These are phyloP conservation scores for Phyllotreta cruciferae DNA, from an alignment of 2,888 invertebrate genomes.

Conservation along the genomic window DNA sequence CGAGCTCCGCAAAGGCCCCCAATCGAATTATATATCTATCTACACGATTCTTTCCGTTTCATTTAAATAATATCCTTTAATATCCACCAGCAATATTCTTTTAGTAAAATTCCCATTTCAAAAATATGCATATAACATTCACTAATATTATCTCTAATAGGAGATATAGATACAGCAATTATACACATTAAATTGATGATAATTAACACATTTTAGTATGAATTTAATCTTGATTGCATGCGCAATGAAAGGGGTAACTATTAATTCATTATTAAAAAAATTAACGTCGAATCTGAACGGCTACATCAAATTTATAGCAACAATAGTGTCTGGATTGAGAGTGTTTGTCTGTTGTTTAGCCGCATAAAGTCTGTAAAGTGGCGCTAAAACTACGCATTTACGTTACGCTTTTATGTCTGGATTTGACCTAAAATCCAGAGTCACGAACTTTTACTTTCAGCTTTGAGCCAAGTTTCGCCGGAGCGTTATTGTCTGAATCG, in stretches of 20 bases:
- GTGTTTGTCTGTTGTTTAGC: conserved; percentile 23
- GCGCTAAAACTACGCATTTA: conserved; percentile 46
- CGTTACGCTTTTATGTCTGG: conserved; percentile 49
- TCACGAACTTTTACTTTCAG: conserved; percentile 51
- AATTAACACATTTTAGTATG: too few species aligned
- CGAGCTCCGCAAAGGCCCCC: conserved; percentile 14
- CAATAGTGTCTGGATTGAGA: conserved; percentile 32
- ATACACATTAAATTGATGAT: too few species aligned
- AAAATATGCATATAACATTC: too few species aligned
- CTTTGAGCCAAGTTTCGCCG: conserved; percentile 47
- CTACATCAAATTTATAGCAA: conserved; percentile 29
- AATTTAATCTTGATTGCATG: too few species aligned
- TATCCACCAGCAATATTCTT: too few species aligned
- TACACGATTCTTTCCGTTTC: conserved; percentile 6
- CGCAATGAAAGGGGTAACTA: too few species aligned
- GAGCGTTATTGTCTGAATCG: conserved; percentile 34
- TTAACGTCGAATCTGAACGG: not conserved
- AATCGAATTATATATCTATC: conserved; percentile 19
- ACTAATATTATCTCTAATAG: too few species aligned
- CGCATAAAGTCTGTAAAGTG: conserved; percentile 35
- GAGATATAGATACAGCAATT: too few species aligned
- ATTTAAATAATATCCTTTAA: conserved; percentile 1
- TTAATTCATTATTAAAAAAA: too few species aligned
- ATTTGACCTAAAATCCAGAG: conserved; percentile 49
- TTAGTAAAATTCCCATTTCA: too few species aligned